Percentiles rank a stretch among this genome's conserved stretches.
Conservation (phyloP, 2,797 vertebrate genomes). For the Paratrypauchen microcephalus region DNA sequence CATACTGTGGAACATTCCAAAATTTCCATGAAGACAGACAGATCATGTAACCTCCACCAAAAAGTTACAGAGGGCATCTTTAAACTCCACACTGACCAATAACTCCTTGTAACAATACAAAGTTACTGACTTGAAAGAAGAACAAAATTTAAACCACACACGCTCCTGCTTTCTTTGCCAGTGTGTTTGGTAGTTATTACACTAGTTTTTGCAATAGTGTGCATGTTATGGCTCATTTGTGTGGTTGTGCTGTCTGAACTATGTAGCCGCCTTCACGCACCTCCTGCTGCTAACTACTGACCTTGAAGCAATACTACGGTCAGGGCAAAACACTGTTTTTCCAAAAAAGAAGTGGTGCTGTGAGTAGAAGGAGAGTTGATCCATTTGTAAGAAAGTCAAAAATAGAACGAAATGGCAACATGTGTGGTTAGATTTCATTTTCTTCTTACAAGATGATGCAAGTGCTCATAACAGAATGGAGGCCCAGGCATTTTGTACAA, state of each 20-base stretch:
- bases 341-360: constrained; percentile 27
- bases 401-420: not conserved
- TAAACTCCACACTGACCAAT: not conserved
- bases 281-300: constrained; percentile 66
- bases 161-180: constrained; percentile 26
- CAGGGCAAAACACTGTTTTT: constrained; percentile 52
- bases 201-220: constrained; percentile 25
- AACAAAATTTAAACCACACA: not conserved
- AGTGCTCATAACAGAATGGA: not conserved
- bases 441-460: constrained; percentile 11
- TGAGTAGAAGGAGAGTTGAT: constrained; percentile 23
- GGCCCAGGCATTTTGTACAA: not conserved
- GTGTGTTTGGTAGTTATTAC: constrained; percentile 31
- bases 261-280: constrained; percentile 61
- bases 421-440: constrained; percentile 13
- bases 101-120: not conserved
- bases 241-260: constrained; percentile 60
- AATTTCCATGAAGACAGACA: not conserved
- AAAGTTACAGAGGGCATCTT: not conserved
- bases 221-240: constrained; percentile 27
- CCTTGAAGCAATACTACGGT: constrained; percentile 70
- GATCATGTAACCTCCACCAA: not conserved
- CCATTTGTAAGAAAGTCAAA: constrained; percentile 26
- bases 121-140: not conserved
- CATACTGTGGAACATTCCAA: not conserved